Evolutionary conservation across 1,140 invertebrate species (phyloP).

Genomic region (Heliothis virescens): DNA sequence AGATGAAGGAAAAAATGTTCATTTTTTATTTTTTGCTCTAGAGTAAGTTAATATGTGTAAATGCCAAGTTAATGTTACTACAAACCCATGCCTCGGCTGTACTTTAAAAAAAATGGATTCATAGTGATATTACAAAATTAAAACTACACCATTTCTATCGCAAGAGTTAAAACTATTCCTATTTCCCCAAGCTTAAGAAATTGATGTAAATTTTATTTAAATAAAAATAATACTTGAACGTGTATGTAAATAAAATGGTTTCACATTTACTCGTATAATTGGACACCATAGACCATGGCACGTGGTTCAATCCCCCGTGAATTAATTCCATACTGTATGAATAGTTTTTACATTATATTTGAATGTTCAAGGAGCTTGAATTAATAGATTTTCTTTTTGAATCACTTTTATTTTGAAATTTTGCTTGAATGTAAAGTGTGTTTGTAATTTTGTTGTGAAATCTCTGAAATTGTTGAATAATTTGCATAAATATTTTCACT

Average conservation of each 20-base stretch:
- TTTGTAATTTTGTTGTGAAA: too few species aligned
- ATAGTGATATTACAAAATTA: too few species aligned
- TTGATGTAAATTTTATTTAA: slow-evolving; percentile 27
- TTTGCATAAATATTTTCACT: too few species aligned
- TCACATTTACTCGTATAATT: slow-evolving; percentile 14
- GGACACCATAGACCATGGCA: slow-evolving; percentile 8
- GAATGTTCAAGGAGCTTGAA: background rate
- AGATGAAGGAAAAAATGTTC: too few species aligned
- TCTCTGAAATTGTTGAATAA: too few species aligned
- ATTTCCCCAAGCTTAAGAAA: background rate
- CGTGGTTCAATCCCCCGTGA: background rate
- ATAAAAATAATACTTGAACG: background rate
- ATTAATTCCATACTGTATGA: slow-evolving; percentile 14
- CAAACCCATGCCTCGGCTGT: too few species aligned
- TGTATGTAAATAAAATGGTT: background rate
- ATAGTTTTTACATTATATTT: slow-evolving; percentile 2
- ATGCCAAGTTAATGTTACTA: too few species aligned
- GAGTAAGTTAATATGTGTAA: too few species aligned
- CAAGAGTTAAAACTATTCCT: background rate
- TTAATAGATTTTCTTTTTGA: background rate
- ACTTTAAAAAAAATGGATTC: too few species aligned
- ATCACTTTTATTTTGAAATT: background rate
- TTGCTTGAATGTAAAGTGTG: too few species aligned
- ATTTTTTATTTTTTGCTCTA: too few species aligned
- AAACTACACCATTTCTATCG: background rate